These are phyloP conservation scores for Micrastur ruficollis DNA, from an alignment of 2,797 vertebrate genomes.

Conservation along the genomic window DNA sequence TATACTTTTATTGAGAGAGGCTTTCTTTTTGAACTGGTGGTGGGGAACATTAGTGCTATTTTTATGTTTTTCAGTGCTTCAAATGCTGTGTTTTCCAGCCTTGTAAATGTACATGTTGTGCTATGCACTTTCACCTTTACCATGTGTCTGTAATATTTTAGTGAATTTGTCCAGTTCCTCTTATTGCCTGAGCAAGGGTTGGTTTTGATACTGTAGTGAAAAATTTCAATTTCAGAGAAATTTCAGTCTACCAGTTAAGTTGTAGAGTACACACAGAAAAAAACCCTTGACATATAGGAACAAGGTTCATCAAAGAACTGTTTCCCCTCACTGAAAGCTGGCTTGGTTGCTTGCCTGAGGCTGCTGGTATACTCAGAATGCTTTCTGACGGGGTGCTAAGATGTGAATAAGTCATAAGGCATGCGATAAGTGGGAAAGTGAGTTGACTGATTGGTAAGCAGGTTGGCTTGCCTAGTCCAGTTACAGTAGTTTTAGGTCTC, in stretches of 20 bases:
- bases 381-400: not conserved
- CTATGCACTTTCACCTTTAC: not conserved
- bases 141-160: not conserved
- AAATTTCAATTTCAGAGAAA: not conserved
- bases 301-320: not conserved
- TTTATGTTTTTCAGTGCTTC: not conserved
- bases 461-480: not conserved
- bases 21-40: not conserved
- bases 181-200: not conserved
- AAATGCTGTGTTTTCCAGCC: not conserved
- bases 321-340: not conserved
- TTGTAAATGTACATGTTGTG: not conserved
- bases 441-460: not conserved
- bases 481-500: not conserved
- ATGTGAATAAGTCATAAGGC: not conserved
- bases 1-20: not conserved
- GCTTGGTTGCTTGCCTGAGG: not conserved
- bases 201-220: not conserved
- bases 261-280: not conserved
- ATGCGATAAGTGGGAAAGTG: not conserved
- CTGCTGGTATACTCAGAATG: not conserved
- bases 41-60: fast-evolving
- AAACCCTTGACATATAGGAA: not conserved
- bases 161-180: not conserved
- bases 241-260: not conserved